Evolutionary conservation across 1,140 invertebrate species (phyloP), one percentile per base, ranked within the genome.

Genomic region (Microplitis demolitor): DNA sequence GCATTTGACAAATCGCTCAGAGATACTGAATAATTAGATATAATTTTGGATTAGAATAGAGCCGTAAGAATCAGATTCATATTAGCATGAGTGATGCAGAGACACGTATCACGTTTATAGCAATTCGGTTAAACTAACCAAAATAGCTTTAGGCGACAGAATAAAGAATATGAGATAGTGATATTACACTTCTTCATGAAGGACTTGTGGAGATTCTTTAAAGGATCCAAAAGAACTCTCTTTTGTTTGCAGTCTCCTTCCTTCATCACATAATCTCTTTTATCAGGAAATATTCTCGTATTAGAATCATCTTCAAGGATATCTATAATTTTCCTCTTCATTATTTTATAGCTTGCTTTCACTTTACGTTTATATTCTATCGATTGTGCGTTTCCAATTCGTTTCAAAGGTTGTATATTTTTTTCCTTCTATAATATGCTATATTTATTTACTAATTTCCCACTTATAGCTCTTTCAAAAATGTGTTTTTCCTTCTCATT

Each of bases 201-300:
- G 11, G 51, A 53, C 33, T 56, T 69, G 51, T 69, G 67, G 4
- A 69, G 67, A 58, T 69, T 69, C 34, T 56, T 69, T n/a, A 56
- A n/a, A 11, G 67, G n/a, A 54, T 69, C 24, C 51, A 56, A 37
- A 34, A 54, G 67, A 50, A 50, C 37, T 34, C 67, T 37, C 33
- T 56, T 69, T 50, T 69, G 67, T 58, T 69, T 69, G 11, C 51
- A n/a, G 24, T 50, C 51, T 58, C 51, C 51, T 4, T 69, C 56
- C 16, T 58, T 69, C 16, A 33, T 56, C 31, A 69, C 13, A 69
- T 16, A 69, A 31, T 69, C 67, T 54, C 53, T 69, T 54, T 69
- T 53, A 11, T 11, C 51, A 13, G 51, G 4, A 53, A 3, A 53
- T 53, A 53, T 4, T 4, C 51, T 53, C 51, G 51, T n/a, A 53